phyloP scores from a whole-genome alignment of 1,140 invertebrate genomes.

The Magallana angulata region DNA sequence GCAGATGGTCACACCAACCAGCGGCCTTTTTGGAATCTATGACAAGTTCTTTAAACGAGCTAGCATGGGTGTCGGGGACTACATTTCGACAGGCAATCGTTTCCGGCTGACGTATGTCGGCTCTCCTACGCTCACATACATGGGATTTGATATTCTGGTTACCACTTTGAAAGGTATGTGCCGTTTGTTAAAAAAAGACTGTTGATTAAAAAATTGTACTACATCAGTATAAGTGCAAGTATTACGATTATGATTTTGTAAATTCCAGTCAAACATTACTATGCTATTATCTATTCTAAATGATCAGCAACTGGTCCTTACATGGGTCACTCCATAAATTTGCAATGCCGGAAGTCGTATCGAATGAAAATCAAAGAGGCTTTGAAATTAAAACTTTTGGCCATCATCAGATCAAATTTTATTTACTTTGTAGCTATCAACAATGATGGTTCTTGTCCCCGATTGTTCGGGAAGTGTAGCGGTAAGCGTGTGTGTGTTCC shows the following conservation, averaged over 20 bases:
- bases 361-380: too few relatives aligned
- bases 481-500: conserved; percentile 46
- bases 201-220: too few relatives aligned
- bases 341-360: too few relatives aligned
- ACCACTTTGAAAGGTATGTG: conserved; percentile 59
- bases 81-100: conserved; percentile 54
- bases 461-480: conserved; percentile 13
- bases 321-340: too few relatives aligned
- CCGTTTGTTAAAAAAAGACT: too few relatives aligned
- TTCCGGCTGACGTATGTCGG: conserved; percentile 62
- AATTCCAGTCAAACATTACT: too few relatives aligned
- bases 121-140: conserved; percentile 59
- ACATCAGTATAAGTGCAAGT: too few relatives aligned
- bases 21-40: conserved; percentile 61
- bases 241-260: too few relatives aligned
- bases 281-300: too few relatives aligned
- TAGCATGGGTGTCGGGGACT: conserved; percentile 59
- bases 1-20: conserved; percentile 52
- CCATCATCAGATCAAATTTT: too few relatives aligned
- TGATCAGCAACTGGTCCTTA: too few relatives aligned
- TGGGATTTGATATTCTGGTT: conserved; percentile 61
- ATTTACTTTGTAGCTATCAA: neutral
- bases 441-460: conserved; percentile 11
- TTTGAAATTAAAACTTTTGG: too few relatives aligned
- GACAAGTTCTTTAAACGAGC: conserved; percentile 61